Evolutionary conservation across 2,888 invertebrate species (phyloP).

Genomic region (Adela reaumurella): DNA sequence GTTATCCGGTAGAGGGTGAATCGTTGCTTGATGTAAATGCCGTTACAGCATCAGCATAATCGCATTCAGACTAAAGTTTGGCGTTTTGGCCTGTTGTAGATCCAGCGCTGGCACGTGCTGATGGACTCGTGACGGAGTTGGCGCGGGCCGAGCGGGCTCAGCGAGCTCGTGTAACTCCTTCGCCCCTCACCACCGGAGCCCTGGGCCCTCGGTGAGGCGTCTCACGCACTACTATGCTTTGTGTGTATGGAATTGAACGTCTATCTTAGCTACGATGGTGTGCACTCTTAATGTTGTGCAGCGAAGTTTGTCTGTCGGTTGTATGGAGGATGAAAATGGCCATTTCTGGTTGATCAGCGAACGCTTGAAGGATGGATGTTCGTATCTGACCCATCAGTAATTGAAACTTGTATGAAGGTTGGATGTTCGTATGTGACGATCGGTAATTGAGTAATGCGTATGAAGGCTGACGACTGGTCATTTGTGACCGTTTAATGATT

Average conservation of each 20-base stretch:
- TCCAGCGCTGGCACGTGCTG: conserved; percentile 91
- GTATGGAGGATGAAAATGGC: not conserved
- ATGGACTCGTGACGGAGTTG: conserved; percentile 65
- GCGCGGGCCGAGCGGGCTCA: conserved; percentile 28
- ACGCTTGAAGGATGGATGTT: too few species aligned
- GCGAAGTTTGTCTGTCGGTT: not conserved
- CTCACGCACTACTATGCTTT: not conserved
- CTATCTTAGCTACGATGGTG: not conserved
- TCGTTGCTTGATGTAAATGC: too few species aligned
- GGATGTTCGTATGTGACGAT: too few species aligned
- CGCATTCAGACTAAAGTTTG: too few species aligned
- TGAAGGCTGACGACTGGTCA: too few species aligned
- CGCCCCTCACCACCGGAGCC: conserved; percentile 10
- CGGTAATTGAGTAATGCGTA: too few species aligned
- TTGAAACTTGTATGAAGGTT: too few species aligned
- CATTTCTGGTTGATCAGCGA: too few species aligned
- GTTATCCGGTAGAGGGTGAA: too few species aligned
- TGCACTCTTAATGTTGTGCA: not conserved
- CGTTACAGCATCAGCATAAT: too few species aligned
- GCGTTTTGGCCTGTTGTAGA: conserved; percentile 57
- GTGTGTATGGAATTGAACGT: not conserved
- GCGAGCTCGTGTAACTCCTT: conserved; percentile 16
- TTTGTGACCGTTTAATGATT: too few species aligned
- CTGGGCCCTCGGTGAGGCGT: not conserved
- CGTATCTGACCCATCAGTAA: too few species aligned